phyloP scores from a whole-genome alignment of 2,797 vertebrate genomes.

The Myotis daubentonii region DNA sequence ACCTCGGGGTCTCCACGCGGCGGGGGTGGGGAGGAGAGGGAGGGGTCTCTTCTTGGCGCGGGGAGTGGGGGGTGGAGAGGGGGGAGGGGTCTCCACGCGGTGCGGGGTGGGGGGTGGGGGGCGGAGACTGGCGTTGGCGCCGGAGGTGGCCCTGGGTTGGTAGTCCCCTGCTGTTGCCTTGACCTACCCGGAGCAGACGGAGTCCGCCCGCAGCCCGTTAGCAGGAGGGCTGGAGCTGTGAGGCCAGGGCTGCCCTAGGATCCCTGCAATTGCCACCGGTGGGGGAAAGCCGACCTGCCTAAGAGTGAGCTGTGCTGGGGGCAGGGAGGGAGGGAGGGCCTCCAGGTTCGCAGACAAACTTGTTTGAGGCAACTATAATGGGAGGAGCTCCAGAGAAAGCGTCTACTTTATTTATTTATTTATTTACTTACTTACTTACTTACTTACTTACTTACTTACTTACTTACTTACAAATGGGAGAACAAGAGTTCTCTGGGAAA shows the following conservation, averaged over 20 bases:
- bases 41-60: neutral
- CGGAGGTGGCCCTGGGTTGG: neutral
- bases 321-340: neutral
- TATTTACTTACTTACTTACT: neutral
- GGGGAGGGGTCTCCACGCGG: neutral
- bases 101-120: too few species aligned
- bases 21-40: fast-evolving
- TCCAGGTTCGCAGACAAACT: neutral
- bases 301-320: neutral
- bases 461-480: neutral
- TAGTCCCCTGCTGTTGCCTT: neutral
- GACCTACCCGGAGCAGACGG: neutral
- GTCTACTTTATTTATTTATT: neutral
- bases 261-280: neutral
- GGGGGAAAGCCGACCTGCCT: neutral
- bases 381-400: neutral
- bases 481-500: neutral
- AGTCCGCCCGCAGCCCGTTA: neutral
- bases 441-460: too few species aligned
- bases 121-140: neutral
- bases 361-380: neutral
- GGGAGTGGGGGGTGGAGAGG: too few species aligned
- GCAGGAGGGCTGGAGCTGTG: neutral
- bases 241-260: neutral
- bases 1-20: fast-evolving